Evolutionary conservation across 2,797 vertebrate species (phyloP), one percentile per base, ranked within the genome.

Genomic region (Cetoscarus ocellatus): DNA sequence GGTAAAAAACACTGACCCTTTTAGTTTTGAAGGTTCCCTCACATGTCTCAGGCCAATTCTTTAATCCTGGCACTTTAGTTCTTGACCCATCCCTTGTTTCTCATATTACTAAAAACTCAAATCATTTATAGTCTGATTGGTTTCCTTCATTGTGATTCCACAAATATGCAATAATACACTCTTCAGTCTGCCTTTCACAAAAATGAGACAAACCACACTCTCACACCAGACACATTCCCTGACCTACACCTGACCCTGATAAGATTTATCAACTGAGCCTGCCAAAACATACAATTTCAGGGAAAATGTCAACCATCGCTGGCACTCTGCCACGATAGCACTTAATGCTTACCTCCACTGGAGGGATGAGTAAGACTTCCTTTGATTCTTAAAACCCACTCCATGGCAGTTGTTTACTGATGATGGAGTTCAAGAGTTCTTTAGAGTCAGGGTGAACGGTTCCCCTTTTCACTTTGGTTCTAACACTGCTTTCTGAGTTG

Each of bases 121-220:
- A 50, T 38, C 27, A 9, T 10, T 39, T 52, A 15, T 48, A 17
- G 27, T 27, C 27, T 27, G 1, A 8, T 48, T 48, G 45, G 45
- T 18, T 3, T 15, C n/a, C n/a, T 17, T 17, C 8, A 17, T 48
- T 17, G n/a, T 48, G 7, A 8, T 17, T 17, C 9, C 45, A 8
- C 2, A 17, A 15, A 48, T 48, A 48, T 17, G 17, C 27, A 9
- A 17, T 8, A 48, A 8, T 48, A 7, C 17, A 1, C n/a, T 48
- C 45, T 17, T 17, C 50, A 74, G 67, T 74, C 84, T 54, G 84
- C 84, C 77, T n/a, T 15, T 18, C 17, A 34, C 5, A 49, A 47
- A 52, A 52, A 44, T 36, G 61, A 13, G 17, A 70, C 34, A 43
- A 44, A 27, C 14, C n/a, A 19, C 9, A 35, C 8, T 68, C 8